A percentile compares a stretch with the other conserved stretches of the same genome.
Evolutionary conservation across 2,888 invertebrate genomes (phyloP).

Genomic region (Drosophila mimica): DNA sequence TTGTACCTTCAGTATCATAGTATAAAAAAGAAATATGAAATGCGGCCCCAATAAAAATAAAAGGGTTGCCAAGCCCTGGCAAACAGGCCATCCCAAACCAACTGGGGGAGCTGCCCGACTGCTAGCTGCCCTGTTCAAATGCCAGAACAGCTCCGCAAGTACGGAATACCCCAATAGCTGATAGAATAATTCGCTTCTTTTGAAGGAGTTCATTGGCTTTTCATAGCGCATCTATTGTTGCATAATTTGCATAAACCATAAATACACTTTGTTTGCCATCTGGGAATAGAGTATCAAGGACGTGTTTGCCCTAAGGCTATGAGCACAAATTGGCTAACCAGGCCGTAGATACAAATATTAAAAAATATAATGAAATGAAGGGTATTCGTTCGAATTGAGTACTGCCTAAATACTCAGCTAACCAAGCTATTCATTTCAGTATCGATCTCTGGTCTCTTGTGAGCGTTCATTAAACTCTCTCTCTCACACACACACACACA

Average conservation of each 20-base stretch:
- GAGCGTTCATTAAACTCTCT: background rate
- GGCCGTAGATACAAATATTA: background rate
- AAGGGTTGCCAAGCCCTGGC: constrained; percentile 32
- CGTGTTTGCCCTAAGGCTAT: background rate
- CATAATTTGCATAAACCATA: background rate
- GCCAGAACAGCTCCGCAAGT: background rate
- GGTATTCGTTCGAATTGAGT: too few relatives aligned
- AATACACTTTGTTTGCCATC: background rate
- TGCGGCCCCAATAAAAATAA: constrained; percentile 26
- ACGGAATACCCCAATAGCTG: background rate
- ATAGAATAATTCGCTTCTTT: background rate
- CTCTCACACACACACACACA: too few relatives aligned
- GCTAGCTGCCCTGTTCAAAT: background rate
- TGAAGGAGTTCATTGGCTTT: background rate
- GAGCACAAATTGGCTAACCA: background rate
- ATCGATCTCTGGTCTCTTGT: constrained; percentile 11
- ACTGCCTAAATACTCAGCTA: background rate
- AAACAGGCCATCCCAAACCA: background rate
- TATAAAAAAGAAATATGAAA: constrained; percentile 38
- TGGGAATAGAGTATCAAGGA: background rate
- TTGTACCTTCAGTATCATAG: too few relatives aligned
- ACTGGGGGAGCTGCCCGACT: background rate
- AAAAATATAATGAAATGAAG: too few relatives aligned
- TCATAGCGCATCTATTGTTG: background rate
- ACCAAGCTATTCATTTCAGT: constrained; percentile 20